Evolutionary conservation across 2,888 invertebrate genomes (phyloP).

Genomic region (Nephrotoma appendiculata): DNA sequence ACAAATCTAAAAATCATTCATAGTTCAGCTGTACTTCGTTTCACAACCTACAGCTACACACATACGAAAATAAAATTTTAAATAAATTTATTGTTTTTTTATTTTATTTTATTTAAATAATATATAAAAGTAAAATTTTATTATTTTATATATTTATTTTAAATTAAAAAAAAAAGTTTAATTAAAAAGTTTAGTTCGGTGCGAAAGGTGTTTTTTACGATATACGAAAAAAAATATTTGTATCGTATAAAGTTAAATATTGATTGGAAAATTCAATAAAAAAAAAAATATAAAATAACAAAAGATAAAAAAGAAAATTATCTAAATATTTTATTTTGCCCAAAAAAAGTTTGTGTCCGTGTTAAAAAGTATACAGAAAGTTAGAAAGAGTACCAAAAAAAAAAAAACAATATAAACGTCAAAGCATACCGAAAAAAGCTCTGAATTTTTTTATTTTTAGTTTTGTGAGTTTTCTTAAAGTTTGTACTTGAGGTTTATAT

Average conservation of each 20-base stretch:
- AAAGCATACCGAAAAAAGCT: background rate
- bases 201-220: background rate
- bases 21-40: slow-evolving; percentile 1
- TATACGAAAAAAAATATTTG: background rate
- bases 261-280: background rate
- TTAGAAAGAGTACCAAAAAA: background rate
- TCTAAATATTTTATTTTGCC: background rate
- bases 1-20: background rate
- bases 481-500: background rate
- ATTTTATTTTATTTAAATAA: background rate
- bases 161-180: background rate
- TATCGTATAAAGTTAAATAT: background rate
- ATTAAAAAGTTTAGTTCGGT: background rate
- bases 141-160: background rate
- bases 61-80: background rate
- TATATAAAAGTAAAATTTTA: background rate
- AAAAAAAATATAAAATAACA: background rate
- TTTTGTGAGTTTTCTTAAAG: background rate
- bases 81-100: background rate
- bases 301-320: background rate
- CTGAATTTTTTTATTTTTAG: background rate
- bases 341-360: background rate
- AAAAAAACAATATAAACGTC: background rate
- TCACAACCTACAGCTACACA: background rate
- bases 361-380: background rate